phyloP scores from a whole-genome alignment of 2,797 vertebrate genomes.

The Mallotus villosus region DNA sequence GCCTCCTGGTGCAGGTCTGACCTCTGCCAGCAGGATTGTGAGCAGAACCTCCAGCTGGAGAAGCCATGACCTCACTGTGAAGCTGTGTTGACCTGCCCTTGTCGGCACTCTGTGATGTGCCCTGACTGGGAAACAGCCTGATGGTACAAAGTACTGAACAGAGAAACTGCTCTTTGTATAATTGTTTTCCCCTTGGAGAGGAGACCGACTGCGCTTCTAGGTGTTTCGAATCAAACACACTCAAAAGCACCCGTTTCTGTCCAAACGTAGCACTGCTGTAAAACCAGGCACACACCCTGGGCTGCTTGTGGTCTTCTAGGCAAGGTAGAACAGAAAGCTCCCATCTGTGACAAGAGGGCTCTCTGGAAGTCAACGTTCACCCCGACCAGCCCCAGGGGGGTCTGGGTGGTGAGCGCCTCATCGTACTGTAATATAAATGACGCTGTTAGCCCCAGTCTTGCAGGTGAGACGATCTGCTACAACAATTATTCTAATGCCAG shows the following conservation, averaged over 20 bases:
- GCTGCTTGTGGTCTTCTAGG: slow-evolving; percentile 6
- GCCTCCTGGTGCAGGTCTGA: slow-evolving; percentile 56
- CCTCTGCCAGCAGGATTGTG: slow-evolving; percentile 53
- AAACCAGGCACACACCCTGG: not conserved
- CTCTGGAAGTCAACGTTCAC: slow-evolving; percentile 43
- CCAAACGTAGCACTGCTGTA: no score
- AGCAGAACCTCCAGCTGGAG: slow-evolving; percentile 68
- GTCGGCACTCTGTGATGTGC: slow-evolving; percentile 8
- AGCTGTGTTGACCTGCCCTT: slow-evolving; percentile 48
- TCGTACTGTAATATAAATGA: slow-evolving; percentile 78
- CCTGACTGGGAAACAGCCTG: not conserved
- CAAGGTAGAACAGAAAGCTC: slow-evolving; percentile 20
- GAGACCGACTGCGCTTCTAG: no score
- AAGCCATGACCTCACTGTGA: slow-evolving; percentile 52
- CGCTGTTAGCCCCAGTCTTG: slow-evolving; percentile 74
- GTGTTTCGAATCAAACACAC: no score
- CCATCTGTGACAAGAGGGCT: slow-evolving; percentile 41
- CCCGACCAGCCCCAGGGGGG: slow-evolving; percentile 34
- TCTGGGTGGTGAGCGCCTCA: slow-evolving; percentile 50
- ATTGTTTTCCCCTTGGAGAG: no score
- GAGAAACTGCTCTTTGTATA: not conserved
- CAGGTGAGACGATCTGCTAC: slow-evolving; percentile 74
- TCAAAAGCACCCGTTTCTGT: no score
- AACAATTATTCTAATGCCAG: slow-evolving; percentile 85
- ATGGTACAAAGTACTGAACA: not conserved